These are phyloP conservation scores for Ictidomys tridecemlineatus DNA, from an alignment of 2,113 vertebrate species.

Conservation along the genomic window DNA sequence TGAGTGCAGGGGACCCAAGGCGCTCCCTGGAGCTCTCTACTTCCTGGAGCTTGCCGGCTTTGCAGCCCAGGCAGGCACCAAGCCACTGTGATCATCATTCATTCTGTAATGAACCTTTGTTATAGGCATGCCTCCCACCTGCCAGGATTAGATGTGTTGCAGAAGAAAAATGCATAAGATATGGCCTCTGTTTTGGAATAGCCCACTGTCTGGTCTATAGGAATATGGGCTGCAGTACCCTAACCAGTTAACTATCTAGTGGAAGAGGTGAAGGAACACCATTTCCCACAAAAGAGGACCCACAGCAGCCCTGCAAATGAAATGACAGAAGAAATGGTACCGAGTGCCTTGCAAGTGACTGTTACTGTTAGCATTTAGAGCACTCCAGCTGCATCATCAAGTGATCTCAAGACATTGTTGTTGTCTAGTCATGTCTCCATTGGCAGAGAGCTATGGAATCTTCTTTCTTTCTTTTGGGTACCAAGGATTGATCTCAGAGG, in stretches of 20 bases:
- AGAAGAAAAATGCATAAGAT: background rate
- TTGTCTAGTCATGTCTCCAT: background rate
- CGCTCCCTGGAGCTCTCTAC: too few relatives aligned
- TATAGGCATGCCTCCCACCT: background rate
- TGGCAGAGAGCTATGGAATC: background rate
- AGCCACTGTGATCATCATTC: background rate
- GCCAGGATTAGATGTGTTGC: background rate
- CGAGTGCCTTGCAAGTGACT: background rate
- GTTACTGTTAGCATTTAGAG: background rate
- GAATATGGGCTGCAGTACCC: background rate
- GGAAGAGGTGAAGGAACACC: background rate
- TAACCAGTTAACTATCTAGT: background rate
- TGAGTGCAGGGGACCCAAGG: background rate
- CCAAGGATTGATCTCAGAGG: too few relatives aligned
- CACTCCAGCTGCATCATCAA: background rate
- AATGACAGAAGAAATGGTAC: rapidly evolving
- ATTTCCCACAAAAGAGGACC: background rate
- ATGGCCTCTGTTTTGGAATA: background rate
- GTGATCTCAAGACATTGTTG: background rate
- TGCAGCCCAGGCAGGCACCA: background rate
- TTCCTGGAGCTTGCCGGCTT: background rate
- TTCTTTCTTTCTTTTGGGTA: background rate
- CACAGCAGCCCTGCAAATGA: background rate
- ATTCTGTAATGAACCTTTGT: background rate
- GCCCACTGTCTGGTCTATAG: background rate